phyloP scores from a whole-genome alignment of 2,113 vertebrate genomes.

The Spea bombifrons region DNA sequence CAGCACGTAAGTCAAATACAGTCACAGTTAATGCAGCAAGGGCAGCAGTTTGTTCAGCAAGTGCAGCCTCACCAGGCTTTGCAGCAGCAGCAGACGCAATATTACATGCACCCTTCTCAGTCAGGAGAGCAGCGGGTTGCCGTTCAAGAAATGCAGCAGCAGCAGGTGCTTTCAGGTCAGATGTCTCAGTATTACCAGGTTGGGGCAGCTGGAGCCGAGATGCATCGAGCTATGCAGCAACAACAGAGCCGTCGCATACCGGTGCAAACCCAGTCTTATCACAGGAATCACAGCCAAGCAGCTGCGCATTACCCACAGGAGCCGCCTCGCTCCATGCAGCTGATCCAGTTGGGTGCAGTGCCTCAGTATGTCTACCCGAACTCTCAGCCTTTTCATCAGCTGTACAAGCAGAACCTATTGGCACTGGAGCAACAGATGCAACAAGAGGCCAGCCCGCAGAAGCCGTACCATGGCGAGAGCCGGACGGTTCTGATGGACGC shows the following conservation, averaged over 20 bases:
- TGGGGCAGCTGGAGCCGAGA: conserved; percentile 67
- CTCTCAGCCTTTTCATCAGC: conserved; percentile 65
- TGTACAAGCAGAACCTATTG: conserved; percentile 67
- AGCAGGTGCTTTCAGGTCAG: conserved; percentile 64
- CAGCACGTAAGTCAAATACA: conserved; percentile 68
- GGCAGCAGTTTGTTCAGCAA: conserved; percentile 56
- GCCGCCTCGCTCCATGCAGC: conserved; percentile 67
- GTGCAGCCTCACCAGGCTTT: conserved; percentile 65
- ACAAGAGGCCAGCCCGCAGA: conserved; percentile 58
- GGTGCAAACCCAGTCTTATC: conserved; percentile 63
- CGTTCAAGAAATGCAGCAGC: conserved; percentile 67
- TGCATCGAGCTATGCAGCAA: conserved; percentile 52
- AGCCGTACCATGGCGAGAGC: conserved; percentile 62
- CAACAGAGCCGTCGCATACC: conserved; percentile 54
- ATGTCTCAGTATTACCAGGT: conserved; percentile 74
- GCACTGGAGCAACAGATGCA: conserved; percentile 57
- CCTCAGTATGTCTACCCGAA: conserved; percentile 76
- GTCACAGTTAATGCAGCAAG: conserved; percentile 58
- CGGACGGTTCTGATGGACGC: conserved; percentile 59
- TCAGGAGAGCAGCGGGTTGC: conserved; percentile 63
- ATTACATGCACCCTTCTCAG: conserved; percentile 66
- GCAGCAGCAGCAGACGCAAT: conserved; percentile 67
- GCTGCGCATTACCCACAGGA: conserved; percentile 65
- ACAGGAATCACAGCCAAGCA: conserved; percentile 66
- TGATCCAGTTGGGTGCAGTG: conserved; percentile 70